phyloP scores from a whole-genome alignment of 53 echinoderm and acorn worm genomes.

The Arbacia lixula region DNA sequence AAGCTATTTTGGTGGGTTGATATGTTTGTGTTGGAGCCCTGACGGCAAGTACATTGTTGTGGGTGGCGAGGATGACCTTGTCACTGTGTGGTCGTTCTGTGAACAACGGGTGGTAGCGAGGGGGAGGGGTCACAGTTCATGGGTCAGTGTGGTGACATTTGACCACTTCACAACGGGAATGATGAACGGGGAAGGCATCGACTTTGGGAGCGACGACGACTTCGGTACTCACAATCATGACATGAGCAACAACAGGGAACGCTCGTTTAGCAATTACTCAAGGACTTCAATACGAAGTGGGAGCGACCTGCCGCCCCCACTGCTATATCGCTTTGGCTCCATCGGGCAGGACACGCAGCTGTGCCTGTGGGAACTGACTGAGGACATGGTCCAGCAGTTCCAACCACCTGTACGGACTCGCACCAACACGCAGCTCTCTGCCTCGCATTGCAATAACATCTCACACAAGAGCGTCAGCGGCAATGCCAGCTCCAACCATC shows the following conservation, averaged over 20 bases:
- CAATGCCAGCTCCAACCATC: constrained; percentile 72
- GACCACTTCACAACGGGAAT: constrained; percentile 87
- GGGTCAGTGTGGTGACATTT: constrained; percentile 94
- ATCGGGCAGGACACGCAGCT: constrained; percentile 97
- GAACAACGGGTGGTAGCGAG: constrained; percentile 87
- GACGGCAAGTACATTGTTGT: constrained; percentile 93
- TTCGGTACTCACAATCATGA: constrained; percentile 59
- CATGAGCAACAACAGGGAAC: constrained; percentile 66
- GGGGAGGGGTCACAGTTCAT: constrained; percentile 91
- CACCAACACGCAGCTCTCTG: constrained; percentile 89
- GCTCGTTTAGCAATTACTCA: constrained; percentile 91
- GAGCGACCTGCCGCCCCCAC: constrained; percentile 72
- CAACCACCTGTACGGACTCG: constrained; percentile 84
- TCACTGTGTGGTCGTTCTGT: constrained; percentile 92
- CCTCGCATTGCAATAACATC: constrained; percentile 87
- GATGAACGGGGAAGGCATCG: constrained; percentile 74
- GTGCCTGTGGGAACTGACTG: constrained; percentile 98
- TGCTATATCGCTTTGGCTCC: constrained; percentile 93
- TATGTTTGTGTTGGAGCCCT: constrained; percentile 99
- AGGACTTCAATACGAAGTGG: constrained; percentile 83
- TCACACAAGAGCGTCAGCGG: constrained; percentile 69
- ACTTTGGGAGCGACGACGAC: constrained; percentile 96
- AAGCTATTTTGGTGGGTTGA: constrained; percentile 97
- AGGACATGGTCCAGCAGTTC: constrained; percentile 83
- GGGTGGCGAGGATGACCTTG: constrained; percentile 95